phyloP scores from a whole-genome alignment of 2,113 vertebrate genomes.

The Pollachius pollachius region DNA sequence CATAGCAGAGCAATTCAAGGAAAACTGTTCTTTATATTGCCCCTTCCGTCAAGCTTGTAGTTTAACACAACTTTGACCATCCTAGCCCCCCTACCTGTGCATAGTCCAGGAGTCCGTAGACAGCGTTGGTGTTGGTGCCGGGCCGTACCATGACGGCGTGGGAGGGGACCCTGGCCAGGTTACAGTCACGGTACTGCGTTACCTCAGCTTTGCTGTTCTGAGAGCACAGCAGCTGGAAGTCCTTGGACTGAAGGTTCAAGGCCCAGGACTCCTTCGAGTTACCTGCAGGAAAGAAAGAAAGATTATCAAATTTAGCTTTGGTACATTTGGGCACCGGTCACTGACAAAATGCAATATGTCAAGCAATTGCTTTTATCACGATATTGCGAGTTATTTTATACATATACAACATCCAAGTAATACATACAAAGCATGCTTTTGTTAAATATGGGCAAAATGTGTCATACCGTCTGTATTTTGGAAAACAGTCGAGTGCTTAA shows the following conservation, averaged over 20 bases:
- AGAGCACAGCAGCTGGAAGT: constrained; percentile 90
- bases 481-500: constrained; percentile 89
- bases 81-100: constrained; percentile 80
- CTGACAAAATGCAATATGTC: no score
- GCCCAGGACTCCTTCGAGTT: constrained; percentile 80
- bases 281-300: constrained; percentile 63
- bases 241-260: constrained; percentile 59
- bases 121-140: constrained; percentile 73
- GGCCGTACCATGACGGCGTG: constrained; percentile 89
- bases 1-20: background rate
- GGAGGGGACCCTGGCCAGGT: constrained; percentile 85
- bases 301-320: background rate
- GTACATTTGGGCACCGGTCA: no score
- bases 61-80: no score
- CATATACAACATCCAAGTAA: no score
- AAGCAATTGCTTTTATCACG: no score
- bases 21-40: background rate
- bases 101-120: constrained; percentile 86
- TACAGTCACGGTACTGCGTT: constrained; percentile 78
- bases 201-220: constrained; percentile 84
- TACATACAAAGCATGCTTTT: no score
- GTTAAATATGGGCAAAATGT: no score
- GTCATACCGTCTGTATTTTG: constrained; percentile 86
- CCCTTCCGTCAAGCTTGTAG: background rate
- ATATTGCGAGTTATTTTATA: no score